Conservation (phyloP, 2,888 invertebrate species). For the Chironomus tentans region DNA sequence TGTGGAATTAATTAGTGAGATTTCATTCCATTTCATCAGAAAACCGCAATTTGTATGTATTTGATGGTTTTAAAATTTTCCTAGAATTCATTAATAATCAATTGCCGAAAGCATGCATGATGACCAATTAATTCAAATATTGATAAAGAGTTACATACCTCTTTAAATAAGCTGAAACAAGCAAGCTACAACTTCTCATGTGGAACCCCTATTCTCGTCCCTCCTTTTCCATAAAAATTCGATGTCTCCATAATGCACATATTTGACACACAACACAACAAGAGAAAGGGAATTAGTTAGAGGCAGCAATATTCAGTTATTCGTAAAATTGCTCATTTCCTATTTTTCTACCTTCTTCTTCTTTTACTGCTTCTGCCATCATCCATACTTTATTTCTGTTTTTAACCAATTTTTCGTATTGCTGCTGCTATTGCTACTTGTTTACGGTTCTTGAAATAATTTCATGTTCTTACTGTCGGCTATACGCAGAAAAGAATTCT, state of each 20-base stretch:
- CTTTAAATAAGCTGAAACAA: too few relatives aligned
- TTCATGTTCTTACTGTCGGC: background rate
- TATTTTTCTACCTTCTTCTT: constrained; percentile 1
- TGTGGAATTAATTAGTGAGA: too few relatives aligned
- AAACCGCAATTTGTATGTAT: too few relatives aligned
- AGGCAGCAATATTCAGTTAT: background rate
- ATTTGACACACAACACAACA: background rate
- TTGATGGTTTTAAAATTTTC: too few relatives aligned
- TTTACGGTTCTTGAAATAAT: constrained; percentile 14
- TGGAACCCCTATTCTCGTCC: background rate
- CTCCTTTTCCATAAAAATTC: background rate
- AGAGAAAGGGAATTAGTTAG: background rate
- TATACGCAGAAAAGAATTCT: background rate
- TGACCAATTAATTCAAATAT: too few relatives aligned
- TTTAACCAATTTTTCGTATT: background rate
- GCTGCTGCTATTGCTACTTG: background rate
- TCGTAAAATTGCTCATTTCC: constrained; percentile 26
- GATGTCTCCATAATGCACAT: constrained; percentile 3
- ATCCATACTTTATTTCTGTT: background rate
- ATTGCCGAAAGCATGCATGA: too few relatives aligned
- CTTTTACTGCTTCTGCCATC: background rate
- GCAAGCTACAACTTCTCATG: too few relatives aligned
- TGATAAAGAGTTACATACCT: too few relatives aligned
- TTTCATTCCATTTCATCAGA: too few relatives aligned
- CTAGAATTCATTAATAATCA: too few relatives aligned